These are phyloP conservation scores for Parotocinclus haroldoi DNA, from an alignment of 2,797 vertebrate species.

Conservation along the genomic window DNA sequence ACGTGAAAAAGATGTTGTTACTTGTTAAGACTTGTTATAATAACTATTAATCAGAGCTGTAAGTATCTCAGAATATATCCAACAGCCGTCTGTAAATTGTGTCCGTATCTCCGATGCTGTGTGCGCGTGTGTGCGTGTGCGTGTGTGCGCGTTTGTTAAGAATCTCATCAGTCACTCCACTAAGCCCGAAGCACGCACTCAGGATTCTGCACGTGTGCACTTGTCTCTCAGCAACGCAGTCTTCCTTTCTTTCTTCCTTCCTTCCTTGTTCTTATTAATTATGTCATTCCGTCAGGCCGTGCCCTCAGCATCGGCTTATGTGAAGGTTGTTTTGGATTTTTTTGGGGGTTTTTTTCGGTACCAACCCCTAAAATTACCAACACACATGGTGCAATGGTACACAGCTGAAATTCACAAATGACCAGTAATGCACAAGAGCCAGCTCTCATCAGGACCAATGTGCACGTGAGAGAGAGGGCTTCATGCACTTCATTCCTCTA, in stretches of 20 bases:
- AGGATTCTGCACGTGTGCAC: constrained; percentile 53
- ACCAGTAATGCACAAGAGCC: too few relatives aligned
- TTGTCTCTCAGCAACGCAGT: constrained; percentile 41
- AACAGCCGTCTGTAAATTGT: constrained; percentile 71
- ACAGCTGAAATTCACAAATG: too few relatives aligned
- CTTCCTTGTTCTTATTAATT: not conserved
- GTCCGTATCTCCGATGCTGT: constrained; percentile 61
- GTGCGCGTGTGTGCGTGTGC: not conserved
- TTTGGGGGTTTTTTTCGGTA: not conserved
- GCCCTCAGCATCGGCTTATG: not conserved
- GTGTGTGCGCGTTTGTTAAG: not conserved
- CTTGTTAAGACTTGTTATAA: constrained; percentile 63
- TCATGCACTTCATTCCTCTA: too few relatives aligned
- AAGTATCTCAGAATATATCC: constrained; percentile 70
- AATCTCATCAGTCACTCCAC: constrained; percentile 32
- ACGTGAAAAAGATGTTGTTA: constrained; percentile 65
- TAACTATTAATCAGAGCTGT: constrained; percentile 57
- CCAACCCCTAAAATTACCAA: too few relatives aligned
- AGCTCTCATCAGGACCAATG: too few relatives aligned
- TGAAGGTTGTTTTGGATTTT: not conserved
- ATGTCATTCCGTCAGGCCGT: not conserved
- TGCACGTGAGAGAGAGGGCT: too few relatives aligned
- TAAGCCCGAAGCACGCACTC: constrained; percentile 41
- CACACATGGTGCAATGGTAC: too few relatives aligned
- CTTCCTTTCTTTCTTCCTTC: constrained; percentile 31